Conservation (phyloP, 2,113 vertebrate genomes). For the Cnemophilus loriae region DNA sequence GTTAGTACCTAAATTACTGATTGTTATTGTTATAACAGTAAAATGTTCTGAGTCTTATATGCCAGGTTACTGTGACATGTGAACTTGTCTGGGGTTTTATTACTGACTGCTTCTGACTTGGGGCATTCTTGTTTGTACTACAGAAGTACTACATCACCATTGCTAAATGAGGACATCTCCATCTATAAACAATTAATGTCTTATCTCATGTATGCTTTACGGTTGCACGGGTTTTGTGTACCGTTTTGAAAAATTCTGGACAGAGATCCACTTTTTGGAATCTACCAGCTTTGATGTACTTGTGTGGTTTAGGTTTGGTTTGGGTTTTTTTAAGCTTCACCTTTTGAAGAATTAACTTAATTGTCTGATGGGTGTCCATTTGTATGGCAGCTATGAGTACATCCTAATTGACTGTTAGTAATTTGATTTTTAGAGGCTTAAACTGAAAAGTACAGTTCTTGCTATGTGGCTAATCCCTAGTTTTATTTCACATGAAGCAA, state of each 20-base stretch:
- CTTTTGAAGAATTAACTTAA: background rate
- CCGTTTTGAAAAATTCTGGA: background rate
- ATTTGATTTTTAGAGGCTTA: background rate
- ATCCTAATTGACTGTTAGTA: conserved; percentile 15
- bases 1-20: background rate
- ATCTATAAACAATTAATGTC: background rate
- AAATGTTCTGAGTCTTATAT: background rate
- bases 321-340: background rate
- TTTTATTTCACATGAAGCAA: background rate
- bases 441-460: background rate
- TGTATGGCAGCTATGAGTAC: conserved; percentile 50
- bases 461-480: background rate
- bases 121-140: background rate
- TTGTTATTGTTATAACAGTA: background rate
- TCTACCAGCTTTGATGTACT: background rate
- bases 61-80: background rate
- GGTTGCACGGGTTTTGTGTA: background rate
- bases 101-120: background rate
- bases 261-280: background rate
- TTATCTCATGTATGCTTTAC: background rate
- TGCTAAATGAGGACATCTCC: background rate
- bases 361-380: conserved; percentile 47
- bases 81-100: background rate
- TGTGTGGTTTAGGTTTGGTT: background rate
- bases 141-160: background rate